Conservation (phyloP, 2,113 vertebrate species). For the Petrocephalus zakoni region DNA sequence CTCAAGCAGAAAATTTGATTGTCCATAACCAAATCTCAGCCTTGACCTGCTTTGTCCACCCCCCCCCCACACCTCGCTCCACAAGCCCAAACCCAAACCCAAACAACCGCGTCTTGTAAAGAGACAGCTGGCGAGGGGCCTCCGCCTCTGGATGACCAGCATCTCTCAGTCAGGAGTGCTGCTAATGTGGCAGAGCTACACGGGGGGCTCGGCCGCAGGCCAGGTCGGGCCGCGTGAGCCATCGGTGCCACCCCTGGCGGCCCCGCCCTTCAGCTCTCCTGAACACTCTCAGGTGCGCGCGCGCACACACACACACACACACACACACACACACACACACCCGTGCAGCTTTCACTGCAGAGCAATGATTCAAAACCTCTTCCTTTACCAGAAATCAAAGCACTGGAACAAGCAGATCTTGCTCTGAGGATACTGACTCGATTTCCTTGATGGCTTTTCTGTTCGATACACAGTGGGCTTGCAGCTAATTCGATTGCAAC, state of each 20-base stretch:
- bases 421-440: not conserved
- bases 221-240: not conserved
- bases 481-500: not conserved
- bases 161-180: not conserved
- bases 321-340: not conserved
- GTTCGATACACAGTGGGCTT: not conserved
- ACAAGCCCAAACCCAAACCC: not conserved
- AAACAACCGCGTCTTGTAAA: not conserved
- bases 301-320: not conserved
- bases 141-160: too few species aligned
- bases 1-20: not conserved
- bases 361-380: constrained; percentile 8
- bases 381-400: constrained; percentile 17
- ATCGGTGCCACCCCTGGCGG: not conserved
- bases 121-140: not conserved
- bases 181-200: not conserved
- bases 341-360: not conserved
- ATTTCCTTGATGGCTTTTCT: not conserved
- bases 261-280: not conserved
- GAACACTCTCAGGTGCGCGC: not conserved
- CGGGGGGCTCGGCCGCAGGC: not conserved
- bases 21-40: not conserved
- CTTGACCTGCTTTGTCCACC: not conserved
- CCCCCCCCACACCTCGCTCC: too few species aligned
- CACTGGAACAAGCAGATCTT: not conserved